Base-by-base conservation (phyloP, 1,140 invertebrate species). In the Pseudomyrmex gracilis region DNA sequence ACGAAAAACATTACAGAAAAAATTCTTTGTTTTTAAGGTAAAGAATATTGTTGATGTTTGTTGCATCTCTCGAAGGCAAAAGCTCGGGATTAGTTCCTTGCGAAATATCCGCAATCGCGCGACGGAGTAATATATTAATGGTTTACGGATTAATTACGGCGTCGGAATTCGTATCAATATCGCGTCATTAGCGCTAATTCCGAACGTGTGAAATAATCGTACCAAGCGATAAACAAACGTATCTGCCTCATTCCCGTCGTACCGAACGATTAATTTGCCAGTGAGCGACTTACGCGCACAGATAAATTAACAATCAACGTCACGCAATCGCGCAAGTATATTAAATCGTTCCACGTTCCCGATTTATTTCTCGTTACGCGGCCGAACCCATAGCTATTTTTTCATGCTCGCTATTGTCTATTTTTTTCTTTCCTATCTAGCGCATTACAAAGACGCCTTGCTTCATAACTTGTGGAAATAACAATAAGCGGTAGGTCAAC, bases 241-340 rank as follows among this genome's bases (percentile, higher is more conserved):
- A 34, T 34, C 15, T 24, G 64, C 43, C 57, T 57, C 70, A 68
- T 78, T 68, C n/a, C 70, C 43, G 24, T 47, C 43, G 58, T 78
- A 8, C 15, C 15, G 15, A 0, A 17, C 43, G 43, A 78, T 80
- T 80, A 80, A 80, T 80, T 70, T 58, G 7, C 5, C 43, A 17
- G 7, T 22, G 13, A 15, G 12, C 53, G 66, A 58, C 20, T 34
- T 80, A 49, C 12, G 43, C 34, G 43, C 15, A 34, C 34, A 58
- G 55, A 67, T 57, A 67, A 77, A 70, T 80, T 70, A 70, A 80
- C 22, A 68, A 70, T 58, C 34, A 68, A 67, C 74, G 43, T 58
- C 51, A 58, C 12, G 66, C 43, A 70, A 78, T 70, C 51, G 53
- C 74, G 9, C 15, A 49, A 49, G 51, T 47, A 57, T 24, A 34